A percentile compares a stretch with the other conserved stretches of the same genome.
These are phyloP conservation scores for Trachelus iudaicus DNA, from an alignment of 2,888 invertebrate genomes.

Conservation along the genomic window DNA sequence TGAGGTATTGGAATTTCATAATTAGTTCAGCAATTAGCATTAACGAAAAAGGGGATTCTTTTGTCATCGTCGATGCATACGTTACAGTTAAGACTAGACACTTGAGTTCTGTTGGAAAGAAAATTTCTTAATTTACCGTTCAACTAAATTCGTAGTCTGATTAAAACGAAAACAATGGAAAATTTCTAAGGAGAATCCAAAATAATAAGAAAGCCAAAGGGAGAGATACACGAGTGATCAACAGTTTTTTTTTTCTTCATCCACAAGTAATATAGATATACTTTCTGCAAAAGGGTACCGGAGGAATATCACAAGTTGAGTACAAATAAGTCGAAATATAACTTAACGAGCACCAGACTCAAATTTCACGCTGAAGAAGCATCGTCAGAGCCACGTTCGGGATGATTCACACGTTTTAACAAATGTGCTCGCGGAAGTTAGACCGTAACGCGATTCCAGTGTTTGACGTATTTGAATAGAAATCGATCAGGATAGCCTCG, in stretches of 20 bases:
- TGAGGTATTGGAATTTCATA: not conserved
- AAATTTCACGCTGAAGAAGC: conserved; percentile 26
- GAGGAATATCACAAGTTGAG: not conserved
- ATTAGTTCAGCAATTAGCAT: not conserved
- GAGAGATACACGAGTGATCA: not conserved
- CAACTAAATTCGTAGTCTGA: not conserved
- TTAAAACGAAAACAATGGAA: not conserved
- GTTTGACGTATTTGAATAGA: conserved; percentile 44
- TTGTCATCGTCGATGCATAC: not conserved
- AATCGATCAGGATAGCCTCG: conserved; percentile 35
- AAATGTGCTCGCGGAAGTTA: conserved; percentile 27
- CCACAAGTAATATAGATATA: not conserved
- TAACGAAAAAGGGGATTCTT: not conserved
- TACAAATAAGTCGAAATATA: not conserved
- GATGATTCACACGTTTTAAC: conserved; percentile 25
- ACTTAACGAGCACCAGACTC: not conserved
- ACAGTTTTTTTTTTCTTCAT: not conserved
- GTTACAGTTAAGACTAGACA: not conserved
- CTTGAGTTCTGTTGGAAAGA: not conserved
- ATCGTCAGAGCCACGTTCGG: not conserved
- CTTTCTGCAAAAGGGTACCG: not conserved
- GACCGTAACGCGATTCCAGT: conserved; percentile 37
- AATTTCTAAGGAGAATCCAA: not conserved
- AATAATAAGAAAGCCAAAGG: not conserved
- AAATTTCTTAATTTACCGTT: not conserved